These are phyloP conservation scores for Atrina japonica DNA, from an alignment of 2,888 invertebrate species.

Conservation along the genomic window DNA sequence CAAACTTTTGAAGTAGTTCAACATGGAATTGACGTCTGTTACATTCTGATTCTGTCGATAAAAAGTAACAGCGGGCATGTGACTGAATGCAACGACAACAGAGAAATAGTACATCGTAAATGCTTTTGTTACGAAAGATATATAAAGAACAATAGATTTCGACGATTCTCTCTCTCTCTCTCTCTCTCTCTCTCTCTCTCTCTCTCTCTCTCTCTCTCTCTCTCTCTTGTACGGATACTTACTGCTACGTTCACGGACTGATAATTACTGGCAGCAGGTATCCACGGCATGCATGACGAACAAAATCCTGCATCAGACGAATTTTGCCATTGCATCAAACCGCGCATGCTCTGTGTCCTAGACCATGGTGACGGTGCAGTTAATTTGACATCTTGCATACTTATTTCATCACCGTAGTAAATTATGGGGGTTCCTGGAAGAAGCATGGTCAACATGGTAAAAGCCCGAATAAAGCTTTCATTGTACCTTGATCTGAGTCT, in stretches of 20 bases:
- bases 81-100: too few relatives aligned
- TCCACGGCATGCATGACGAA: slow-evolving; percentile 58
- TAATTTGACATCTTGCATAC: slow-evolving; percentile 82
- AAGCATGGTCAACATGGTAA: slow-evolving; percentile 90
- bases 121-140: too few relatives aligned
- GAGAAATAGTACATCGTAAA: too few relatives aligned
- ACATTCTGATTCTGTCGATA: slow-evolving; percentile 53
- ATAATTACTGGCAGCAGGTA: slow-evolving; percentile 49
- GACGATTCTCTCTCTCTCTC: too few relatives aligned
- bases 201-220: too few relatives aligned
- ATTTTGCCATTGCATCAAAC: slow-evolving; percentile 76
- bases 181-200: too few relatives aligned
- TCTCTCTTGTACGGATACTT: slow-evolving; percentile 40
- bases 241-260: slow-evolving; percentile 63
- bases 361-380: slow-evolving; percentile 19
- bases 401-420: slow-evolving; percentile 94
- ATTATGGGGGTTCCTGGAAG: slow-evolving; percentile 93
- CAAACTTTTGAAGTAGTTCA: slow-evolving; percentile 60
- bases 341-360: slow-evolving; percentile 58
- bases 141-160: too few relatives aligned
- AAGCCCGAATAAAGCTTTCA: slow-evolving; percentile 79
- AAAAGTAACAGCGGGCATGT: not conserved
- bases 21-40: slow-evolving; percentile 39
- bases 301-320: slow-evolving; percentile 65
- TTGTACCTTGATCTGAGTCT: slow-evolving; percentile 60